phyloP scores from a whole-genome alignment of 92 coral and sea anemone genomes.

The Parazoanthus darwini region DNA sequence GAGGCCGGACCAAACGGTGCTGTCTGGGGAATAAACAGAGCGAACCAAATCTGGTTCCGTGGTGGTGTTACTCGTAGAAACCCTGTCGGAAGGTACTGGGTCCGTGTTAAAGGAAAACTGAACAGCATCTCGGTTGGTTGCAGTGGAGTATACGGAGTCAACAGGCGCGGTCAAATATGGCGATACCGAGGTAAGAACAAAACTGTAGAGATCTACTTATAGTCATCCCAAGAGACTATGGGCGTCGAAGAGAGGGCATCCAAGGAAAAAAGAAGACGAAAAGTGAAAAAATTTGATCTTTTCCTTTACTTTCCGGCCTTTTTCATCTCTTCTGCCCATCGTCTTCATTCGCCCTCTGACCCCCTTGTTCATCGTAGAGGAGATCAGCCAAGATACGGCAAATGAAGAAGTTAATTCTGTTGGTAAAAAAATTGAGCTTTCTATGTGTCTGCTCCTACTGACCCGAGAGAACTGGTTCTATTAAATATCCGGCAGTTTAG shows the following conservation, averaged over 20 bases:
- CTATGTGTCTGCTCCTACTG: too few species aligned
- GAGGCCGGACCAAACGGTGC: slow-evolving; percentile 24
- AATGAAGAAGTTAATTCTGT: too few species aligned
- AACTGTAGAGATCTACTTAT: background rate
- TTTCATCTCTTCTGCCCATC: too few species aligned
- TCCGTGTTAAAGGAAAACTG: slow-evolving; percentile 15
- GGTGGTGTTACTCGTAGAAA: slow-evolving; percentile 31
- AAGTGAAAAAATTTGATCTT: background rate
- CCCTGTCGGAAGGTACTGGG: slow-evolving; percentile 29
- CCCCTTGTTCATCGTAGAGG: too few species aligned
- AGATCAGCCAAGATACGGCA: too few species aligned
- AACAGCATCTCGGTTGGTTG: slow-evolving; percentile 28
- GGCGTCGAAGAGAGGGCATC: background rate
- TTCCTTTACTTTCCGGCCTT: background rate
- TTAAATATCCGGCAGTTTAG: too few species aligned
- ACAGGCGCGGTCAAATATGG: background rate
- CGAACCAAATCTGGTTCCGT: slow-evolving; percentile 21
- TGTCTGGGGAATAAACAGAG: background rate
- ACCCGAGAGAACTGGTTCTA: too few species aligned
- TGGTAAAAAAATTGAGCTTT: too few species aligned
- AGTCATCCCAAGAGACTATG: background rate
- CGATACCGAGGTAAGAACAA: slow-evolving; percentile 20
- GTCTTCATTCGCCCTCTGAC: too few species aligned
- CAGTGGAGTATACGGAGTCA: slow-evolving; percentile 8
- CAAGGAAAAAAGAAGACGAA: background rate